A percentile compares a stretch with the other conserved stretches of the same genome.
Evolutionary conservation across 2,113 vertebrate genomes (phyloP).

Genomic region (Oreamnos americanus): DNA sequence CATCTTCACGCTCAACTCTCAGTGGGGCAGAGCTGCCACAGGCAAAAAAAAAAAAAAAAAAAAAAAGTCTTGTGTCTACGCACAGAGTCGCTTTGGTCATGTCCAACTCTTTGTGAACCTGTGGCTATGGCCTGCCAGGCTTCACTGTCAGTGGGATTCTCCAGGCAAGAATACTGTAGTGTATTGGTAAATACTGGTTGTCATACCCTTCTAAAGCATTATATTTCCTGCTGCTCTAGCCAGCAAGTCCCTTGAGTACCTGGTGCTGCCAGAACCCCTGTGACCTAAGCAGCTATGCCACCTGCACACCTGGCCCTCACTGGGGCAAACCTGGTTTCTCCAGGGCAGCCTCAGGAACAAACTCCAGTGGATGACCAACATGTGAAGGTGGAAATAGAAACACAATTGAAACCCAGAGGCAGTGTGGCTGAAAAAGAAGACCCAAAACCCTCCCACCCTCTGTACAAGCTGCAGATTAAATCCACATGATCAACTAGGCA

Average conservation of each 20-base stretch:
- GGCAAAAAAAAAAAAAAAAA: not conserved
- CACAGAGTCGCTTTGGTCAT: not conserved
- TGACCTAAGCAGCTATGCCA: not conserved
- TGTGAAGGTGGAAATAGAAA: not conserved
- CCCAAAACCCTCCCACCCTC: rapidly evolving
- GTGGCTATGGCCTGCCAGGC: not conserved
- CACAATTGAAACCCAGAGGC: not conserved
- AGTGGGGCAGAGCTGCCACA: not conserved
- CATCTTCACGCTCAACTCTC: not conserved
- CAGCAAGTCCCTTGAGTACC: not conserved
- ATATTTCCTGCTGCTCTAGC: not conserved
- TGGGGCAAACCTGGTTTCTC: not conserved
- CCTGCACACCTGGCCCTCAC: not conserved
- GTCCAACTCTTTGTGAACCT: not conserved
- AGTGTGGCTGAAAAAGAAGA: not conserved
- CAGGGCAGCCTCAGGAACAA: not conserved
- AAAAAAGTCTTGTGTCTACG: not conserved
- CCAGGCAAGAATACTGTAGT: not conserved
- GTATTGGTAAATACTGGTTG: not conserved
- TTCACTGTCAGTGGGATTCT: not conserved
- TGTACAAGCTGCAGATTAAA: not conserved
- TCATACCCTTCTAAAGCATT: not conserved
- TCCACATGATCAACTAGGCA: not conserved
- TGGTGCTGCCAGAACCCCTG: not conserved
- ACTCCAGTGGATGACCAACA: not conserved